Evolutionary conservation across 2,113 vertebrate genomes (phyloP).

Genomic region (Pangasianodon hypophthalmus): DNA sequence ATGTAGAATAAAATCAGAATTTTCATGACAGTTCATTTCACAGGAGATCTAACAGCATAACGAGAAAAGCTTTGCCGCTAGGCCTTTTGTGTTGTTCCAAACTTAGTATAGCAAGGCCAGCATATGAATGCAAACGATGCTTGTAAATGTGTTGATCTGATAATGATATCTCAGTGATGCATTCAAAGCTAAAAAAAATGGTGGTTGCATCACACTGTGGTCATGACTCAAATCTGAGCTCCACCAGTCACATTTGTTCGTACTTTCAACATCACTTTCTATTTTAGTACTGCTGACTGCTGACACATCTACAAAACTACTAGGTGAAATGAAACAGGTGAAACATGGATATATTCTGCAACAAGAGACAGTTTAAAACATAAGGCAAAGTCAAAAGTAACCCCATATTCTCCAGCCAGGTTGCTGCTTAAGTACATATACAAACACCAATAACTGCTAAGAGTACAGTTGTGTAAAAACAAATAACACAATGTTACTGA

Average conservation of each 20-base stretch:
- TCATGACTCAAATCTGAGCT: constrained; percentile 16
- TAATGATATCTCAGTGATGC: constrained; percentile 35
- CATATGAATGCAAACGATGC: constrained; percentile 44
- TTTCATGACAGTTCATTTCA: not conserved
- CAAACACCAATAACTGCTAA: not conserved
- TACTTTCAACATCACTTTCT: not conserved
- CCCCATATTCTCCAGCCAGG: not conserved
- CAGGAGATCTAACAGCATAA: not conserved
- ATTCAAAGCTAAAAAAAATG: constrained; percentile 16
- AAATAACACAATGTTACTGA: too few species aligned
- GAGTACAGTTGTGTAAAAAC: not conserved
- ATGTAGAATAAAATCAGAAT: not conserved
- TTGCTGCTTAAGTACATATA: not conserved
- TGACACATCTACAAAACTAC: not conserved
- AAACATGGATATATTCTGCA: not conserved
- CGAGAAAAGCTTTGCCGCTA: not conserved
- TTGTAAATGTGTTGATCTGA: constrained; percentile 31
- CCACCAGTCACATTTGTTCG: constrained; percentile 20
- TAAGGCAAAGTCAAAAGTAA: not conserved
- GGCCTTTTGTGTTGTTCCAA: not conserved
- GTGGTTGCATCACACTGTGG: not conserved
- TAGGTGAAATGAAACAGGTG: not conserved
- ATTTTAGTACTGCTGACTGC: not conserved
- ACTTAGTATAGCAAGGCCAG: not conserved
- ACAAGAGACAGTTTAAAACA: not conserved